phyloP scores from a whole-genome alignment of 2,797 vertebrate genomes.

The Premnoplex brunnescens region DNA sequence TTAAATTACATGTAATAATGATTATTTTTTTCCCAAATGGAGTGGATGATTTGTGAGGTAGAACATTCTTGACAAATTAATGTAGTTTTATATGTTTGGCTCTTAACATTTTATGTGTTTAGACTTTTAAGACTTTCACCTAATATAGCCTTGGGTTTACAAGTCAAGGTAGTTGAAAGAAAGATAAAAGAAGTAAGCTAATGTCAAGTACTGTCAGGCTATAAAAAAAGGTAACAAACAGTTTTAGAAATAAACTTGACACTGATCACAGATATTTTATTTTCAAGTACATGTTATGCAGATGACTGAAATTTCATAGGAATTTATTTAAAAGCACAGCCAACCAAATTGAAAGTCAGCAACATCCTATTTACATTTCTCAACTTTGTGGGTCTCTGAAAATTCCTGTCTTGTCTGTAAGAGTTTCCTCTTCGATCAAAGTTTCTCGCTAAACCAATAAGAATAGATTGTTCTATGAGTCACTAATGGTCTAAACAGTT shows the following conservation, averaged over 20 bases:
- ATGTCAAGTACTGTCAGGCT: not conserved
- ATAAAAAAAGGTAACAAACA: constrained; percentile 23
- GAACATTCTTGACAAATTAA: constrained; percentile 42
- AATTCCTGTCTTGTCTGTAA: not conserved
- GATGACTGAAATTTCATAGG: constrained; percentile 59
- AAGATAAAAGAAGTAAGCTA: constrained; percentile 40
- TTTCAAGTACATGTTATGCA: constrained; percentile 31
- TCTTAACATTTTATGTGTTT: constrained; percentile 45
- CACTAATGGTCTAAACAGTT: not conserved
- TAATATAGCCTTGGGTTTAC: constrained; percentile 6
- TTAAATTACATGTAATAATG: not conserved
- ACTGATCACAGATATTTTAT: constrained; percentile 40
- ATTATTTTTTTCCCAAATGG: not conserved
- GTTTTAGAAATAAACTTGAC: constrained; percentile 30
- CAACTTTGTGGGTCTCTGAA: not conserved
- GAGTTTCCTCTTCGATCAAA: not conserved
- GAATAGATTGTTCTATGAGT: fast-evolving
- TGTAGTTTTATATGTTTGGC: not conserved
- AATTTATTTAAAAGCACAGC: not conserved
- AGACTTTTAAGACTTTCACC: not conserved
- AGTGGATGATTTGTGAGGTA: constrained; percentile 15
- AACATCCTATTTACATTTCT: constrained; percentile 41
- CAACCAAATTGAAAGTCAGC: constrained; percentile 27
- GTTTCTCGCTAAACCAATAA: not conserved
- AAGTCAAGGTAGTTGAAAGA: constrained; percentile 41